These are phyloP conservation scores for Boloria selene DNA, from an alignment of 2,888 invertebrate genomes.

Conservation along the genomic window DNA sequence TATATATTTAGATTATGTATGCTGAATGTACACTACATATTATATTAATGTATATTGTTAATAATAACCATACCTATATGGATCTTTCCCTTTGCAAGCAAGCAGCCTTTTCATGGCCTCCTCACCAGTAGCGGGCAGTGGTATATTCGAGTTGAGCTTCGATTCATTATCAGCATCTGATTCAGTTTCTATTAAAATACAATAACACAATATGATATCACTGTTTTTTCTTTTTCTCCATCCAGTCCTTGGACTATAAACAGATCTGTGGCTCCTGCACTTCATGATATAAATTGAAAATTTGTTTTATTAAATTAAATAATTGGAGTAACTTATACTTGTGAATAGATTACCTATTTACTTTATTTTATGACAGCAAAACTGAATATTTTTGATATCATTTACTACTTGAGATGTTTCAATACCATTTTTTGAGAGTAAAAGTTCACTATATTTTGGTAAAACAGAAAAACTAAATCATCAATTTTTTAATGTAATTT, in stretches of 20 bases:
- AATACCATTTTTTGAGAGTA: neutral
- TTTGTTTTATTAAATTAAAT: neutral
- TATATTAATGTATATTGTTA: neutral
- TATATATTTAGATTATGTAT: no score
- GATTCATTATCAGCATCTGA: slow-evolving; percentile 58
- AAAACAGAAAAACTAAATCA: no score
- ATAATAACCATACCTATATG: slow-evolving; percentile 86
- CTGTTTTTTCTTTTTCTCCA: no score
- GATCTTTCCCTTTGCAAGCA: slow-evolving; percentile 97
- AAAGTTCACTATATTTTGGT: no score
- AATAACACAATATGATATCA: no score
- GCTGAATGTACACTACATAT: no score
- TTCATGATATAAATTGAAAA: slow-evolving; percentile 4
- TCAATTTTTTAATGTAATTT: no score
- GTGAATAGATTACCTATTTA: no score
- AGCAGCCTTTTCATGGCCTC: slow-evolving; percentile 96
- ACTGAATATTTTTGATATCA: no score
- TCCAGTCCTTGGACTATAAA: no score
- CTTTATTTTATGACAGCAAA: no score
- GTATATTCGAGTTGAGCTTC: slow-evolving; percentile 84
- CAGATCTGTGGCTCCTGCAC: no score
- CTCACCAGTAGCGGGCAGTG: slow-evolving; percentile 93
- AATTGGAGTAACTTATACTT: neutral
- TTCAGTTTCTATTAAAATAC: slow-evolving; percentile 57
- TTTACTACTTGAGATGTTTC: neutral